Base-by-base conservation (phyloP, 1,140 invertebrate genomes). In the Aphidius gifuensis region DNA sequence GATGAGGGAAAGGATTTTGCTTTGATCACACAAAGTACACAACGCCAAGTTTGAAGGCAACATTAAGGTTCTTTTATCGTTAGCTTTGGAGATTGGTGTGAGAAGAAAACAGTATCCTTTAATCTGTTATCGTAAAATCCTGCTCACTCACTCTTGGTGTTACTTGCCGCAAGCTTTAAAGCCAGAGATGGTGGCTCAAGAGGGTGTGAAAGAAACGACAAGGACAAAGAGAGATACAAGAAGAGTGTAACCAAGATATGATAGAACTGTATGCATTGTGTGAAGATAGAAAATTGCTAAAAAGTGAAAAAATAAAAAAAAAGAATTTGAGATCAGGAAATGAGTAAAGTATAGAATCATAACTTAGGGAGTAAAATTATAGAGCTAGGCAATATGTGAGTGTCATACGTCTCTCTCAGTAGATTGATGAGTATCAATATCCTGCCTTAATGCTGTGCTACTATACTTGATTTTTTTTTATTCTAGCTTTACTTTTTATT, bases 371-470 rank as follows among this genome's bases (percentile, higher is more conserved):
- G 16, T 16, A 16, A 16, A 16, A 16, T 16, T 16, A 16, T 16
- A 60, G 62, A 57, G 60, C 60, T 51, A 62, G 61, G 60, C 57
- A 60, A 60, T 53, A 44, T 58, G 65, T 62, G 53, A 67, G 66
- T 42, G 66, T 62, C 66, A 64, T 56, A 72, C 64, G 70, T 70
- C 69, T 71, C 70, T 42, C 62, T 71, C 62, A 49, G 66, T 66
- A 74, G 68, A 72, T 66, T 69, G 68, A 72, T 64, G 71, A 74
- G 73, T 74, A 74, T 74, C 73, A 74, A 74, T 74, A 74, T 74
- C 73, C 73, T 72, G 73, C 73, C 69, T 74, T 71, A 68, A 67
- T 74, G 73, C 70, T 65, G 61, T 58, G 65, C 47, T 53, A 60
- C 58, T 48, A 60, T 48, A 60, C 58, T 60, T 38, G 58, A 60